A percentile compares a stretch with the other conserved stretches of the same genome.
Evolutionary conservation across 2,888 invertebrate genomes (phyloP).

Genomic region (Leptinotarsa haldemani): DNA sequence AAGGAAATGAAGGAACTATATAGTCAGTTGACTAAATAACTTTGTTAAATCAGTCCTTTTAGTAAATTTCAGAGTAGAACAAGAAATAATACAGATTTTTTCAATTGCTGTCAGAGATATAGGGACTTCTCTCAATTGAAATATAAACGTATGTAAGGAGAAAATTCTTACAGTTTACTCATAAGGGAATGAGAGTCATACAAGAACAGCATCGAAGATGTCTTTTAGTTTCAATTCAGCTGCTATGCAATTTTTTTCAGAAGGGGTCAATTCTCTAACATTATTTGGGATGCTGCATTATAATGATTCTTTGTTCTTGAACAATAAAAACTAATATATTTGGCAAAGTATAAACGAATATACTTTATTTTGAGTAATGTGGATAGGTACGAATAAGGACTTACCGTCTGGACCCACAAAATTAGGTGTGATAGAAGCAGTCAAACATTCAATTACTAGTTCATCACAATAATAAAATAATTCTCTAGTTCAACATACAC

Average conservation of each 20-base stretch:
- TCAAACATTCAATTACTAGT: constrained; percentile 3
- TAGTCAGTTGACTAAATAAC: no score
- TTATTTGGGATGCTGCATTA: no score
- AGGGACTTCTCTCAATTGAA: no score
- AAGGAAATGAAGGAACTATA: no score
- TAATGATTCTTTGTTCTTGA: background rate
- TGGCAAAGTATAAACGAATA: background rate
- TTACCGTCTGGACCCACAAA: constrained; percentile 9
- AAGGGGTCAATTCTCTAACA: background rate
- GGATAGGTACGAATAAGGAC: background rate
- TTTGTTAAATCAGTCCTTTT: no score
- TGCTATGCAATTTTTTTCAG: background rate
- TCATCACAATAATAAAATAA: constrained; percentile 4
- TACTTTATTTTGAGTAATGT: background rate
- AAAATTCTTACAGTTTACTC: no score
- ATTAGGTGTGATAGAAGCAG: constrained; percentile 3
- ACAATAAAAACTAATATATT: background rate
- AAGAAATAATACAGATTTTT: no score
- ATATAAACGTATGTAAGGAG: no score
- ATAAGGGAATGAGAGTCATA: no score
- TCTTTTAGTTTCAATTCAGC: background rate
- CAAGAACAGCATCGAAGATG: background rate
- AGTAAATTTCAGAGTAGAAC: no score
- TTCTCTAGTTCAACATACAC: constrained; percentile 4
- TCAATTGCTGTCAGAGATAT: no score